A percentile compares a stretch with the other conserved stretches of the same genome.
Conservation (phyloP, 2,113 vertebrate species). For the Archocentrus centrarchus region DNA sequence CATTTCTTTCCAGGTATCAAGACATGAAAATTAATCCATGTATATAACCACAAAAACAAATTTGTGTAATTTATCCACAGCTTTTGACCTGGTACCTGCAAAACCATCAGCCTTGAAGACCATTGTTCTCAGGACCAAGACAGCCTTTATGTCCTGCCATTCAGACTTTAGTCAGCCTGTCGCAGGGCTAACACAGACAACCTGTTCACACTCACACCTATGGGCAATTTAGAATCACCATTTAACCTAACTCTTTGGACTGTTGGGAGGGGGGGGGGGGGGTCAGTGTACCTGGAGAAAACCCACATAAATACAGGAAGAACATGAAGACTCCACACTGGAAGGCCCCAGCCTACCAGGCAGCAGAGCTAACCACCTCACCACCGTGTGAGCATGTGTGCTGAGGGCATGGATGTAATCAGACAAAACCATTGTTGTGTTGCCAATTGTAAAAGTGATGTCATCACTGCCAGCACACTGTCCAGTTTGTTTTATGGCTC, state of each 20-base stretch:
- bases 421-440: background rate
- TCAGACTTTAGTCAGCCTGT: background rate
- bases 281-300: too few species aligned
- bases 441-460: background rate
- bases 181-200: too few species aligned
- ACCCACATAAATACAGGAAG: too few species aligned
- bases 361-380: too few species aligned
- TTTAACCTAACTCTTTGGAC: too few species aligned
- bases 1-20: constrained; percentile 79
- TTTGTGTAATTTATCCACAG: background rate
- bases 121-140: background rate
- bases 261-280: too few species aligned
- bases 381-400: too few species aligned
- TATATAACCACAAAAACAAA: background rate
- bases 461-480: background rate
- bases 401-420: background rate
- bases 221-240: too few species aligned
- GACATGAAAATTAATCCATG: background rate
- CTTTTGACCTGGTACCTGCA: background rate
- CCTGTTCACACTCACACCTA: too few species aligned
- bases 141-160: background rate
- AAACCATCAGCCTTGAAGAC: background rate
- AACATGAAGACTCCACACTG: too few species aligned
- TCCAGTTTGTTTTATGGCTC: background rate
- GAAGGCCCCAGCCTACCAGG: too few species aligned